Percentiles rank a stretch among this genome's conserved stretches.
phyloP scores from a whole-genome alignment of 2,888 invertebrate species.

The Villa cingulata region DNA sequence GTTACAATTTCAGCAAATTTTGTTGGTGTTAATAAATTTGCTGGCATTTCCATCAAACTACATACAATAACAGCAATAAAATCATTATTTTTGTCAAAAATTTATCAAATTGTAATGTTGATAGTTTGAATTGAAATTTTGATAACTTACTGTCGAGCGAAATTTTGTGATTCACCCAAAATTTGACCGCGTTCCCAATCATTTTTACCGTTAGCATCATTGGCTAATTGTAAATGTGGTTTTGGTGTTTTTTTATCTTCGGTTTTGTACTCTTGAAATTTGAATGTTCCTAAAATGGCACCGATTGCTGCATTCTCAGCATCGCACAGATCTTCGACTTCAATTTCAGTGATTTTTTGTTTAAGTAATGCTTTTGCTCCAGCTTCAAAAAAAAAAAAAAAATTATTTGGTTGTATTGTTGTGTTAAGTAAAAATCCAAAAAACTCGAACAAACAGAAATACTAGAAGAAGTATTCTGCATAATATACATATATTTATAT shows the following conservation, averaged over 20 bases:
- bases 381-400: conserved; percentile 15
- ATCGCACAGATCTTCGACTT: conserved; percentile 56
- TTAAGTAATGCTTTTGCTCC: conserved; percentile 41
- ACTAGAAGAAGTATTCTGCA: too few species aligned
- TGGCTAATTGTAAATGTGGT: conserved; percentile 4
- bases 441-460: too few species aligned
- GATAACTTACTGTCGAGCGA: conserved; percentile 45
- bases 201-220: conserved; percentile 39
- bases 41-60: conserved; percentile 55
- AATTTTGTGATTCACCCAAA: conserved; percentile 60
- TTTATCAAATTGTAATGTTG: too few species aligned
- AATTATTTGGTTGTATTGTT: neutral
- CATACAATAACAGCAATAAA: neutral
- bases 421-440: neutral
- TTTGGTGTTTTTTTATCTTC: conserved; percentile 9
- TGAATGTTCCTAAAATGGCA: conserved; percentile 46
- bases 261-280: conserved; percentile 37
- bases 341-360: conserved; percentile 39
- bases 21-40: conserved; percentile 61
- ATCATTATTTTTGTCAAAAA: neutral
- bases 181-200: conserved; percentile 52
- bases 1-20: conserved; percentile 52
- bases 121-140: too few species aligned
- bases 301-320: conserved; percentile 64
- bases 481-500: too few species aligned